These are phyloP conservation scores for Aphodius granarius DNA, from an alignment of 2,888 invertebrate genomes.

Conservation along the genomic window DNA sequence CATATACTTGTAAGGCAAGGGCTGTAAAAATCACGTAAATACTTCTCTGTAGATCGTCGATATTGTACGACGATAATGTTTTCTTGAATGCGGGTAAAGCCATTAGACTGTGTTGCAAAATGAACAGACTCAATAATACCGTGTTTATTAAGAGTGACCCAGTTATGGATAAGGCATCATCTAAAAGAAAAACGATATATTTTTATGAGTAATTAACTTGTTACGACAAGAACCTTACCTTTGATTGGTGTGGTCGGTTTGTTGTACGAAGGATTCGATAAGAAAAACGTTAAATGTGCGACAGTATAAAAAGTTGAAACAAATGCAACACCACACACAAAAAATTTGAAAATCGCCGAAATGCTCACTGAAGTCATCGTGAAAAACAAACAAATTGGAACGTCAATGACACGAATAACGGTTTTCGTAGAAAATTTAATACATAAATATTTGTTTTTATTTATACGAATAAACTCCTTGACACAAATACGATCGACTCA, in stretches of 20 bases:
- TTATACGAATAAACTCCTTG: background rate
- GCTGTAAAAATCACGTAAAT: conserved; percentile 57
- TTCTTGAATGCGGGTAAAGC: conserved; percentile 55
- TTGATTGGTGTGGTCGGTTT: conserved; percentile 10
- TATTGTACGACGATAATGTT: conserved; percentile 50
- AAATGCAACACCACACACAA: conserved; percentile 53
- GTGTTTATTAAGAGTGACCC: conserved; percentile 54
- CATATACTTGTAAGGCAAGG: conserved; percentile 53
- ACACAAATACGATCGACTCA: background rate
- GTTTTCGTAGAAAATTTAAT: background rate
- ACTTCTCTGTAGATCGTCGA: conserved; percentile 54
- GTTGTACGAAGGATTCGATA: conserved; percentile 54
- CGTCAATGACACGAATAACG: background rate
- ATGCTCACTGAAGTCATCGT: background rate
- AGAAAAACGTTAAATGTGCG: conserved; percentile 58
- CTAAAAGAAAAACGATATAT: conserved; percentile 39
- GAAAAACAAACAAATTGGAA: too few relatives aligned
- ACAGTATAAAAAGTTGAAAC: conserved; percentile 58
- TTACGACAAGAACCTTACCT: conserved; percentile 15
- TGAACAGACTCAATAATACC: conserved; percentile 56
- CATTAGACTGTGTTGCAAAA: conserved; percentile 62
- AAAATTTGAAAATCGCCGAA: conserved; percentile 38
- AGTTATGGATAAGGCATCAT: conserved; percentile 51
- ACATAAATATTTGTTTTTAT: background rate
- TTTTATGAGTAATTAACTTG: background rate